Percentiles rank a stretch among this genome's conserved stretches.
phyloP scores from a whole-genome alignment of 2,888 invertebrate genomes.

The Globia sparganii region DNA sequence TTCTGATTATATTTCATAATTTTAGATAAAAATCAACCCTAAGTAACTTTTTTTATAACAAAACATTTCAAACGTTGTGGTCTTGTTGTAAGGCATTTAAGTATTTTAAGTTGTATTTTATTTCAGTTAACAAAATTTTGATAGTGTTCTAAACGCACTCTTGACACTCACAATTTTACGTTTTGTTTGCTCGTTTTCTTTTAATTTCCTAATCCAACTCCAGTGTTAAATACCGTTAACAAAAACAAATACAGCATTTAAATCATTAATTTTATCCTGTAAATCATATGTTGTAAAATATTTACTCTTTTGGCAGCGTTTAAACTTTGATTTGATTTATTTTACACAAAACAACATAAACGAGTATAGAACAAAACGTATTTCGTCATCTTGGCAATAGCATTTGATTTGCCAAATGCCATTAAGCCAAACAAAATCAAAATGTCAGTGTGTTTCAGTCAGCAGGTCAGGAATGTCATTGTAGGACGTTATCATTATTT shows the following conservation, averaged over 20 bases:
- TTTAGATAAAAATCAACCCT: accelerated
- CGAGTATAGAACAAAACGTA: slow-evolving; percentile 15
- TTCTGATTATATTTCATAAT: neutral
- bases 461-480: neutral
- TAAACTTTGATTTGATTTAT: neutral
- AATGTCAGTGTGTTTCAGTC: neutral
- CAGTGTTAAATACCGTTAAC: neutral
- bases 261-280: accelerated
- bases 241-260: neutral
- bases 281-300: no score
- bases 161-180: neutral
- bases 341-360: neutral
- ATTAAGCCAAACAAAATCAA: no score
- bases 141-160: slow-evolving; percentile 26
- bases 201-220: neutral
- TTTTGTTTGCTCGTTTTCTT: slow-evolving; percentile 20
- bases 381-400: slow-evolving; percentile 39
- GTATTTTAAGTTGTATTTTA: neutral
- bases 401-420: slow-evolving; percentile 11
- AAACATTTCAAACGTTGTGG: neutral
- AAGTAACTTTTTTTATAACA: accelerated
- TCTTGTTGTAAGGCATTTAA: no score
- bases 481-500: neutral
- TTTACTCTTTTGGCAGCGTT: neutral
- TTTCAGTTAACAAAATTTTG: accelerated